A percentile compares a stretch with the other conserved stretches of the same genome.
Conservation (phyloP, 1,140 invertebrate species). For the Drosophila oshimai region DNA sequence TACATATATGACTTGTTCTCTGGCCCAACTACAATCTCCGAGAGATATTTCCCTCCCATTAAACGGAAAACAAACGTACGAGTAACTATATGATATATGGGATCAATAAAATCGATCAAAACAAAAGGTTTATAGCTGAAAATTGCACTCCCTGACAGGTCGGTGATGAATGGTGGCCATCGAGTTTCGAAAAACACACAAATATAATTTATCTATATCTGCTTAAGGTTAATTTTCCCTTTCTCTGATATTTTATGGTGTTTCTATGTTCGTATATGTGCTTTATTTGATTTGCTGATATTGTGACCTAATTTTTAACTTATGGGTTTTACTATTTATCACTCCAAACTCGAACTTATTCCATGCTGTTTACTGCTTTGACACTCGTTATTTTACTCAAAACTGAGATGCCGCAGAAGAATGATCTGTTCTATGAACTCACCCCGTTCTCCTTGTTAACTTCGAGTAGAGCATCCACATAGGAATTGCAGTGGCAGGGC, state of each 20-base stretch:
- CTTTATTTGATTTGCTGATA: background rate
- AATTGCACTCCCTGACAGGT: constrained; percentile 42
- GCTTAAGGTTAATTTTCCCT: background rate
- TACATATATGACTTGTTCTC: background rate
- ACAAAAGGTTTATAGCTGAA: constrained; percentile 45
- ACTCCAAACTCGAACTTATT: too few species aligned
- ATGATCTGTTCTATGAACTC: constrained; percentile 15
- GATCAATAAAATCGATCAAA: constrained; percentile 49
- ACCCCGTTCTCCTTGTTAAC: constrained; percentile 57
- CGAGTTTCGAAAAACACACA: constrained; percentile 6
- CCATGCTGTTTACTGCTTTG: too few species aligned
- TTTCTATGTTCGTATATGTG: background rate
- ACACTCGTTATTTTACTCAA: too few species aligned
- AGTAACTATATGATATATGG: constrained; percentile 41
- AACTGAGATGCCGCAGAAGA: too few species aligned
- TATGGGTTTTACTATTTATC: too few species aligned
- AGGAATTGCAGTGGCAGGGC: constrained; percentile 36
- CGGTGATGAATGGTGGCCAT: constrained; percentile 36
- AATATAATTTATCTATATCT: constrained; percentile 19
- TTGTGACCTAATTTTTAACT: background rate
- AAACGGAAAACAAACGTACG: constrained; percentile 3
- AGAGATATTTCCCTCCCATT: constrained; percentile 18
- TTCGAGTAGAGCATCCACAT: constrained; percentile 55
- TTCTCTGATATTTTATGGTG: background rate
- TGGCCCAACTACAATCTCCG: constrained; percentile 12